Conservation (phyloP, 2,113 vertebrate species). For the Saguinus midas region DNA sequence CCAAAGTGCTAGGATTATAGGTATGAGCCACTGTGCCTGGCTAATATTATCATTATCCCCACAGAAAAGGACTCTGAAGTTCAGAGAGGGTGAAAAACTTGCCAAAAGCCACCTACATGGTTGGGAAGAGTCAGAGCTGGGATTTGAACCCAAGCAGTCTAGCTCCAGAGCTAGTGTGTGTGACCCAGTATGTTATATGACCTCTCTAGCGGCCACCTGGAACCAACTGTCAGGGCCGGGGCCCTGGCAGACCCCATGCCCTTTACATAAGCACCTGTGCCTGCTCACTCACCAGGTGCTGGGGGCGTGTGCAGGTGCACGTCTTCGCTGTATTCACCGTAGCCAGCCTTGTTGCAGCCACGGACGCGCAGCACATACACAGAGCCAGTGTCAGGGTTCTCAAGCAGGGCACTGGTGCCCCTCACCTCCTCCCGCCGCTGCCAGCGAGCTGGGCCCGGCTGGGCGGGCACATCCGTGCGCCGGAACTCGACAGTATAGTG, state of each 20-base stretch:
- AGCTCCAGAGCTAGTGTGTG: neutral
- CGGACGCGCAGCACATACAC: constrained; percentile 94
- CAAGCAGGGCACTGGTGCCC: constrained; percentile 91
- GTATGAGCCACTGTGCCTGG: too few relatives aligned
- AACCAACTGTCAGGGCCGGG: neutral
- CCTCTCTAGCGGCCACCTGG: neutral
- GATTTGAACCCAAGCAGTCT: neutral
- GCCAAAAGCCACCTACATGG: neutral
- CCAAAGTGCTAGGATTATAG: too few relatives aligned
- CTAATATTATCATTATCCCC: neutral
- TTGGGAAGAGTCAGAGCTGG: neutral
- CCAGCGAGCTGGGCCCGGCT: constrained; percentile 88
- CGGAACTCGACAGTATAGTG: constrained; percentile 97
- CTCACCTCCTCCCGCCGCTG: constrained; percentile 93
- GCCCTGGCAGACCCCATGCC: neutral
- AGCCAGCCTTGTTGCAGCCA: constrained; percentile 96
- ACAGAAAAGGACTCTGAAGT: neutral
- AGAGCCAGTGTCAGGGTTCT: constrained; percentile 93
- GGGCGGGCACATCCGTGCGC: constrained; percentile 85
- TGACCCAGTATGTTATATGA: fast-evolving
- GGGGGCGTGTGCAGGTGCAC: constrained; percentile 96
- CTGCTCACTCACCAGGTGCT: constrained; percentile 87
- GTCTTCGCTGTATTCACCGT: constrained; percentile 96
- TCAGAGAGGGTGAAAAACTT: neutral
- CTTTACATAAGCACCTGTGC: neutral